Evolutionary conservation across 2,888 invertebrate genomes (phyloP).

Genomic region (Erebia palarica): DNA sequence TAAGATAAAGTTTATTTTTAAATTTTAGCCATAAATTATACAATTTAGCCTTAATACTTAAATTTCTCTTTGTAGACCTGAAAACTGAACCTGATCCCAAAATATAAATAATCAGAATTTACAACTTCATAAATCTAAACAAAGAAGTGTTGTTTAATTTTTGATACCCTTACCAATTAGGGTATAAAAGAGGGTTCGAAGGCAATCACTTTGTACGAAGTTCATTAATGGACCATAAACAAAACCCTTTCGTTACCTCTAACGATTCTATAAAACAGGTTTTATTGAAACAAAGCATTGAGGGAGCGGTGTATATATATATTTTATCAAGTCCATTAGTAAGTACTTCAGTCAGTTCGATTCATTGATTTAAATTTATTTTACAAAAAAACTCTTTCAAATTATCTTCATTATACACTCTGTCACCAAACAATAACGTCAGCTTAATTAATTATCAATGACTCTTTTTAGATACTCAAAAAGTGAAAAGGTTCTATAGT

Average conservation of each 20-base stretch:
- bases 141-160: slow-evolving; percentile 31
- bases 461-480: no score
- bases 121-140: slow-evolving; percentile 17
- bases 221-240: slow-evolving; percentile 70
- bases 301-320: not conserved
- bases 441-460: no score
- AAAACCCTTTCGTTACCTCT: slow-evolving; percentile 57
- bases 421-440: no score
- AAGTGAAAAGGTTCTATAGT: no score
- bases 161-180: slow-evolving; percentile 54
- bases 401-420: no score
- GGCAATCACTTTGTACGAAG: slow-evolving; percentile 55
- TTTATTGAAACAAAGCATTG: slow-evolving; percentile 47
- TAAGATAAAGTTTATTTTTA: not conserved
- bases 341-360: no score
- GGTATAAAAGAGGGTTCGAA: slow-evolving; percentile 52
- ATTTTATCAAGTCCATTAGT: not conserved
- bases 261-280: slow-evolving; percentile 46
- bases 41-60: not conserved
- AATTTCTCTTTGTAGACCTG: slow-evolving; percentile 21
- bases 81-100: not conserved
- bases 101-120: not conserved
- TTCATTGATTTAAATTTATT: no score
- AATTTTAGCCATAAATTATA: not conserved
- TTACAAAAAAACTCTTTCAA: no score